Base-by-base conservation (phyloP, 2,888 invertebrate species). In the Ditula angustiorana region DNA sequence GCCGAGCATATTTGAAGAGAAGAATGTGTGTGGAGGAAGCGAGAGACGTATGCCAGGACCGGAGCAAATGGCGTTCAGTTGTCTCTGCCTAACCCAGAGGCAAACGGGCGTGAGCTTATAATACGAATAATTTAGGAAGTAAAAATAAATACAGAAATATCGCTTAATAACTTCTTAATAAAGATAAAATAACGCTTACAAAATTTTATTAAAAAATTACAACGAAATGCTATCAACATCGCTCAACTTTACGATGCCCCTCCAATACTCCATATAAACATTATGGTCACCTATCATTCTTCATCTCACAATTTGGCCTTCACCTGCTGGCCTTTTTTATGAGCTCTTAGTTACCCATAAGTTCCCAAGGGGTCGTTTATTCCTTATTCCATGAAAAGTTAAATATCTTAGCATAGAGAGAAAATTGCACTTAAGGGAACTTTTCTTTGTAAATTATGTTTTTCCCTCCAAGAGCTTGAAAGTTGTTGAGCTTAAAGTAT, bases 351-450 rank as follows among this genome's bases (percentile, higher is more conserved):
- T 58, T 50, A 57, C 33, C 35, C 21, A n/a, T 58, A 62, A 62
- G 26, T 46, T 46, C 63, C 28, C 52, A 28, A 44, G 21, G 26
- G 46, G 5, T 44, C 63, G 19, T 64, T 62, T 52, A 58, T 30
- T 13, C 28, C 44, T 41, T 7, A 19, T 19, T 19, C 16, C 16
- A 33, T 21, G 49, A 46, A 58, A 52, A 52, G 50, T 58, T 64
- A 64, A 64, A 64, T 58, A 26, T 58, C 41, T 44, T 24, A 63
- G 37, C 58, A 58, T 58, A 63, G 52, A 49, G 16, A 44, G 44
- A 53, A 61, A 64, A 53, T 58, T 58, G 63, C 52, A 58, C 63
- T 58, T 58, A 35, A 58, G 63, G 63, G 52, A 63, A 58, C 63
- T 58, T 63, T 63, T 58, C 58, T 52, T 63, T 52, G 58, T 58